A percentile compares a stretch with the other conserved stretches of the same genome.
phyloP scores from a whole-genome alignment of 2,113 vertebrate genomes.

The Nerophis ophidion region DNA sequence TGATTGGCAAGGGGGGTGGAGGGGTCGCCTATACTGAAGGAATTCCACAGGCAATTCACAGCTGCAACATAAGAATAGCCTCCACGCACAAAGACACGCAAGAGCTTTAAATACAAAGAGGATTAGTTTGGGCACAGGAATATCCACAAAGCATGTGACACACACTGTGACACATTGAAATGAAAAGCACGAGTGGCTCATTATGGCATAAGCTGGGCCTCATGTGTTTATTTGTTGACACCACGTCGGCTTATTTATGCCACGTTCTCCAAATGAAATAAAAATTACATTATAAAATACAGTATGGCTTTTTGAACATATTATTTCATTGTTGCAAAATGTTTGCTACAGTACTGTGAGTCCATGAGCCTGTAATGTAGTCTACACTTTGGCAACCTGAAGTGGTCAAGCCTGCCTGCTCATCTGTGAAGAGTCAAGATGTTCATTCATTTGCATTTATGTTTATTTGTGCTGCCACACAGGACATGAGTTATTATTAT shows the following conservation, averaged over 20 bases:
- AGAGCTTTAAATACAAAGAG: constrained; percentile 43
- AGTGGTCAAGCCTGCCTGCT: not conserved
- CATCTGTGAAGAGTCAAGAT: constrained; percentile 3
- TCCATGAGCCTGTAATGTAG: no score
- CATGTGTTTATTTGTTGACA: constrained; percentile 55
- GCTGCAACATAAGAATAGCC: constrained; percentile 42
- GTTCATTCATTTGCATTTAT: not conserved
- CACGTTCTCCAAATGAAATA: not conserved
- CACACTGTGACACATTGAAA: constrained; percentile 39
- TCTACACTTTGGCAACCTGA: not conserved
- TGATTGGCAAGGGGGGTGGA: not conserved
- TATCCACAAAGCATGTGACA: constrained; percentile 40
- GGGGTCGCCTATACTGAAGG: constrained; percentile 24
- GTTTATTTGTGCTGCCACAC: not conserved
- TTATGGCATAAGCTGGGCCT: constrained; percentile 35
- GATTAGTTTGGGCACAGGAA: constrained; percentile 43
- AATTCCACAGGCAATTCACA: constrained; percentile 46
- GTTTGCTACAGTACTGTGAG: no score
- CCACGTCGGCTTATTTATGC: constrained; percentile 21
- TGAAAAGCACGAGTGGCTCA: constrained; percentile 24
- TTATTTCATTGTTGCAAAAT: no score
- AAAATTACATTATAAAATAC: no score
- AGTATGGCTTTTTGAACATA: no score
- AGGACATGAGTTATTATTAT: not conserved
- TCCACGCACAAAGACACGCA: constrained; percentile 14